Conservation (phyloP, 2,113 vertebrate genomes). For the Bucco capensis region DNA sequence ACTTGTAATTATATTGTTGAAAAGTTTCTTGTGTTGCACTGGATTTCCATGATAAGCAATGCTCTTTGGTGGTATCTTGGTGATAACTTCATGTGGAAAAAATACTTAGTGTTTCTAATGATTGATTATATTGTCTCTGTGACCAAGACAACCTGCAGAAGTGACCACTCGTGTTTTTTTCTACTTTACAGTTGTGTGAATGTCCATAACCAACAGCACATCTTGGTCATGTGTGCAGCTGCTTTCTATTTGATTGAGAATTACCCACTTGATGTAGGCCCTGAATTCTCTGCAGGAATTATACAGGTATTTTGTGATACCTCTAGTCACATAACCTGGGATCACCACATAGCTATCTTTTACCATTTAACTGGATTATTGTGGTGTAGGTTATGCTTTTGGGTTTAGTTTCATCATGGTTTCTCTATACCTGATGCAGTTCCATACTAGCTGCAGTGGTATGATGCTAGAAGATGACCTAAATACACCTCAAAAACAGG, state of each 20-base stretch:
- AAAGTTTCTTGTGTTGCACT: not conserved
- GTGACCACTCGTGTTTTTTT: not conserved
- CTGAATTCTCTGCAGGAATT: constrained; percentile 91
- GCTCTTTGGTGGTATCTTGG: not conserved
- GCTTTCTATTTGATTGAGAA: constrained; percentile 99
- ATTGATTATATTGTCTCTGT: not conserved
- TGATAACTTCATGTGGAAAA: not conserved
- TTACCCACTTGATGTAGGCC: constrained; percentile 92
- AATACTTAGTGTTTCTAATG: not conserved
- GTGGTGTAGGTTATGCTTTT: not conserved
- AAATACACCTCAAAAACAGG: not conserved
- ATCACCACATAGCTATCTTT: not conserved
- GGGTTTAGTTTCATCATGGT: not conserved
- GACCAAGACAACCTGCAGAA: not conserved
- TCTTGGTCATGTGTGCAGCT: constrained; percentile 94
- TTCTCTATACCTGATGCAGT: not conserved
- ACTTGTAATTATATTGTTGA: not conserved
- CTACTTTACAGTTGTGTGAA: constrained; percentile 87
- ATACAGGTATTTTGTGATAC: constrained; percentile 83
- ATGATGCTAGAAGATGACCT: not conserved
- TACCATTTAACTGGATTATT: not conserved
- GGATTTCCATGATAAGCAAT: not conserved
- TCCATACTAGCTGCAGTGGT: not conserved
- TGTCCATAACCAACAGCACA: constrained; percentile 94
- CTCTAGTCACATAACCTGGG: not conserved